Evolutionary conservation across 2,797 vertebrate species (phyloP), one percentile per base, ranked within the genome.

Genomic region (Enteromius radiatus): DNA sequence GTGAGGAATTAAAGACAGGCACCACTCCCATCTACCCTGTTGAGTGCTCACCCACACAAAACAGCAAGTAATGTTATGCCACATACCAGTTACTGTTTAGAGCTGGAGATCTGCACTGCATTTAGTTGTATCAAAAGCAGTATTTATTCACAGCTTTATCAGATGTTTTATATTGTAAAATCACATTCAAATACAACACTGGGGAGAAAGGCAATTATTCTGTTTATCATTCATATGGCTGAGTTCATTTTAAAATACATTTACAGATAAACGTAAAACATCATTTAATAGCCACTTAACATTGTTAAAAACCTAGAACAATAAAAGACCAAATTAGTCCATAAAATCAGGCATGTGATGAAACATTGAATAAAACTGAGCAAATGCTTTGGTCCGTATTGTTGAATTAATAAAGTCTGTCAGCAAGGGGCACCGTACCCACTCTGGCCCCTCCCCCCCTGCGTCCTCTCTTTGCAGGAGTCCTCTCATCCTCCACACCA

Each of bases 381-480:
- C 54, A 80, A 80, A 82, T 9, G 36, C 14, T 56, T 65, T 21
- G 9, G 9, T 82, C 36, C 73, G 61, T n/a, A 38, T 36, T 45
- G 63, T 43, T 41, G 59, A 33, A 56, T 84, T 82, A 84, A 0
- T 76, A 84, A 81, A 82, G 77, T 8, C 52, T 75, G 52, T 87
- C 76, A 81, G 61, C 73, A 74, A 61, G 0, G 82, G 81, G 65
- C 26, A 28, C 89, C 81, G 38, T 95, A 98, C 97, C 96, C 49
- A 94, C 90, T 92, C 95, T 96, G 80, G 90, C 80, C 19, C 88
- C 14, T 9, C 89, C 71, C 28, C 95, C 94, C 86, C 96, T 96
- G 82, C 98, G 97, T 6, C 97, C 96, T 85, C 97, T 95, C 87
- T 99, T 99, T 78, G 96, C 91, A 1, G 97, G 95, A 0, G 94